These are phyloP conservation scores for Pantelozetes paolii DNA, from an alignment of 2,888 invertebrate species.

Conservation along the genomic window DNA sequence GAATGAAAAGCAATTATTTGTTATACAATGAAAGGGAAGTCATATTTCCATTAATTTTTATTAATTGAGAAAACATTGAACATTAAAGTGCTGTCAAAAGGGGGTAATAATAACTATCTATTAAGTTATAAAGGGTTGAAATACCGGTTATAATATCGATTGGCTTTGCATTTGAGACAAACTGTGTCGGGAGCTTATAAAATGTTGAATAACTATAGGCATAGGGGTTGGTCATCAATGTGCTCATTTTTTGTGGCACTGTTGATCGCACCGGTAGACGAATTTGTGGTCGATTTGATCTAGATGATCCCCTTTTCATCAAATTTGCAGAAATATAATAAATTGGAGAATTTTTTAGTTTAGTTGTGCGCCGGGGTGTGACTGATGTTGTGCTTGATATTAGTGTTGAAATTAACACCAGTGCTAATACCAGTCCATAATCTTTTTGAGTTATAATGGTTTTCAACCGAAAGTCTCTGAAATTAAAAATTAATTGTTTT, in stretches of 20 bases:
- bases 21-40: background rate
- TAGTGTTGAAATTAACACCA: background rate
- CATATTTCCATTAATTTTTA: background rate
- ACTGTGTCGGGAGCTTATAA: slow-evolving; percentile 41
- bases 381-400: too few species aligned
- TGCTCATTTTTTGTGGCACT: background rate
- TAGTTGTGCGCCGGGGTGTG: background rate
- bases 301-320: background rate
- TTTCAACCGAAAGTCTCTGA: too few species aligned
- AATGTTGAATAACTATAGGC: slow-evolving; percentile 22
- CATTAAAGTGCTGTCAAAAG: background rate
- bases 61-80: background rate
- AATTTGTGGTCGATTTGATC: background rate
- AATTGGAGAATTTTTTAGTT: slow-evolving; percentile 23
- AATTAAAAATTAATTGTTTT: too few species aligned
- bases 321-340: slow-evolving; percentile 15
- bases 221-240: background rate
- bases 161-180: slow-evolving; percentile 43
- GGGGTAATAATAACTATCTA: background rate
- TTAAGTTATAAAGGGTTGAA: background rate
- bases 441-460: too few species aligned
- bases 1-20: background rate
- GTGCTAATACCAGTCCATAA: background rate
- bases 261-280: background rate
- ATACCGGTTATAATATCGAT: slow-evolving; percentile 42